Conservation (phyloP, 2,888 invertebrate genomes). For the Drosophila antonietae region DNA sequence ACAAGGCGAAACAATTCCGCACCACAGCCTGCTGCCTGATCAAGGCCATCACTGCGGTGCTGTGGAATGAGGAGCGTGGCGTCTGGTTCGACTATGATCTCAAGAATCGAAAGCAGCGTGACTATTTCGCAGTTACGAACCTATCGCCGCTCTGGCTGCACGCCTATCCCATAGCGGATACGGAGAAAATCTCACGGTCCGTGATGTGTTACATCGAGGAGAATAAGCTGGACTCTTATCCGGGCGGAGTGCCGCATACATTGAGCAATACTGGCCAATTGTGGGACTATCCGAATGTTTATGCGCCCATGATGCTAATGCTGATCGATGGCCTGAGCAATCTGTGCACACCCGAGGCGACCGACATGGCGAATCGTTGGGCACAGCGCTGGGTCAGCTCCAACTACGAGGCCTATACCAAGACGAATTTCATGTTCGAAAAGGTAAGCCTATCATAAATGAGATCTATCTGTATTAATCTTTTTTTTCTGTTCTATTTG, state of each 20-base stretch:
- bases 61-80: slow-evolving; percentile 95
- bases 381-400: slow-evolving; percentile 92
- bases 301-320: slow-evolving; percentile 95
- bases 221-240: slow-evolving; percentile 87
- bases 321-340: slow-evolving; percentile 91
- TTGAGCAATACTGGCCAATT: slow-evolving; percentile 91
- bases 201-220: slow-evolving; percentile 90
- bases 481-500: too few species aligned
- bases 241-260: slow-evolving; percentile 93
- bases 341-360: slow-evolving; percentile 88
- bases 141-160: slow-evolving; percentile 93
- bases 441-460: slow-evolving; percentile 87
- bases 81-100: slow-evolving; percentile 94
- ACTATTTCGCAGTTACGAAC: slow-evolving; percentile 92
- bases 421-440: slow-evolving; percentile 91
- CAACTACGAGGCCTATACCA: slow-evolving; percentile 90
- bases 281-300: slow-evolving; percentile 97
- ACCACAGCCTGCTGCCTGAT: slow-evolving; percentile 87
- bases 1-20: slow-evolving; percentile 87
- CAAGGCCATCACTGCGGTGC: slow-evolving; percentile 86
- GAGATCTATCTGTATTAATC: neutral
- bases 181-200: slow-evolving; percentile 86
- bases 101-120: slow-evolving; percentile 87
- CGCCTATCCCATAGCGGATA: slow-evolving; percentile 88
- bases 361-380: slow-evolving; percentile 88